Percentiles rank a stretch among this genome's conserved stretches.
Conservation (phyloP, 2,113 vertebrate genomes). For the Toxotes chatareus region DNA sequence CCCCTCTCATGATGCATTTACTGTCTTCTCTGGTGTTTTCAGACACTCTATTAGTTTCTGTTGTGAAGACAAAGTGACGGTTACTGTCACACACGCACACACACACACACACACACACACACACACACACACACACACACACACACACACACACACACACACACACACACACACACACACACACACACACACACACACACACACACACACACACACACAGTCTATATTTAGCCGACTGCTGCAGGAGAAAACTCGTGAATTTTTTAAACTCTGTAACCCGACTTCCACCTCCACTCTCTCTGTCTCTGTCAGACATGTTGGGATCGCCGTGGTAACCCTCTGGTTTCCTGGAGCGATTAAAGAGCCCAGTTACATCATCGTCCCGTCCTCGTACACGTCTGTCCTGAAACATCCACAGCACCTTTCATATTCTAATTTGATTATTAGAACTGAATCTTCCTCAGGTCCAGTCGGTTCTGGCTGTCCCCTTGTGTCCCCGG, state of each 20-base stretch:
- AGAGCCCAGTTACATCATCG: constrained; percentile 55
- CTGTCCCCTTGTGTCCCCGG: too few species aligned
- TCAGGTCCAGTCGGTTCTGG: too few species aligned
- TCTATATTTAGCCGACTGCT: constrained; percentile 62
- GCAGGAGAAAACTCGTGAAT: constrained; percentile 71
- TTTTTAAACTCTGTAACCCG: constrained; percentile 62
- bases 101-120: constrained; percentile 15
- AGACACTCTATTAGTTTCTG: neutral
- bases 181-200: constrained; percentile 14
- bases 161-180: constrained; percentile 20
- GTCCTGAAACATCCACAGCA: too few species aligned
- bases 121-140: constrained; percentile 17
- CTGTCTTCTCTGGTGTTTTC: neutral
- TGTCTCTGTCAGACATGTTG: constrained; percentile 7
- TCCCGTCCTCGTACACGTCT: neutral
- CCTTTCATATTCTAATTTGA: too few species aligned
- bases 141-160: constrained; percentile 17
- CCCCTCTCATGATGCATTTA: neutral
- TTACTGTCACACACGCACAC: constrained; percentile 17
- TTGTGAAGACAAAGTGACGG: neutral
- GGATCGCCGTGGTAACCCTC: constrained; percentile 55
- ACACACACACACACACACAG: constrained; percentile 18
- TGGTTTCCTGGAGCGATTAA: constrained; percentile 32
- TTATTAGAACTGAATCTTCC: too few species aligned
- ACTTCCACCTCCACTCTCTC: constrained; percentile 27